phyloP scores from a whole-genome alignment of 2,797 vertebrate species.

The Girardinus metallicus region DNA sequence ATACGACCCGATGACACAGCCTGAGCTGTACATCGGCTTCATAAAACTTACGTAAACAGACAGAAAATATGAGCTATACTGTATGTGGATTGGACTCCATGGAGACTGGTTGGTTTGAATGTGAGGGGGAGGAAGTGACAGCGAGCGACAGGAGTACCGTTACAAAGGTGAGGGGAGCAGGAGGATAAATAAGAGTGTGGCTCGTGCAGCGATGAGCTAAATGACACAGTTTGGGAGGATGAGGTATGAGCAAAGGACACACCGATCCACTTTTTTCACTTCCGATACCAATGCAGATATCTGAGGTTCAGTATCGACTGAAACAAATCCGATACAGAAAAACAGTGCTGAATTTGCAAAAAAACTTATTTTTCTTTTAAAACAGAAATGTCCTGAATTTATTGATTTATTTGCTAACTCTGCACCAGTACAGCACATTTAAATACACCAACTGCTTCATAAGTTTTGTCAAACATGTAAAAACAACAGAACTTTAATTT shows the following conservation, averaged over 20 bases:
- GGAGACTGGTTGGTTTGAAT: slow-evolving; percentile 33
- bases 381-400: too few relatives aligned
- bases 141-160: slow-evolving; percentile 13
- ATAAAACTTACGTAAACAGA: not conserved
- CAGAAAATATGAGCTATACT: not conserved
- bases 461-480: too few relatives aligned
- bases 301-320: too few relatives aligned
- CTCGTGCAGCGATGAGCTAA: not conserved
- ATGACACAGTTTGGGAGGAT: not conserved
- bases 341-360: too few relatives aligned
- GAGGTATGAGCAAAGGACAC: not conserved
- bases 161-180: slow-evolving; percentile 35
- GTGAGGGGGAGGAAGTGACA: slow-evolving; percentile 28
- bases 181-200: slow-evolving; percentile 12
- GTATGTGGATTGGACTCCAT: slow-evolving; percentile 37
- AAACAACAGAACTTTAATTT: too few relatives aligned
- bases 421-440: too few relatives aligned
- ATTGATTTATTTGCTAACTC: too few relatives aligned
- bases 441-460: too few relatives aligned
- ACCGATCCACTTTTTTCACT: too few relatives aligned
- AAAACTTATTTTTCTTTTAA: too few relatives aligned
- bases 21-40: not conserved
- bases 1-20: not conserved
- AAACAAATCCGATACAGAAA: too few relatives aligned
- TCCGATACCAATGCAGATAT: too few relatives aligned